Conservation (phyloP, 1,140 invertebrate genomes). For the Tribolium castaneum region DNA sequence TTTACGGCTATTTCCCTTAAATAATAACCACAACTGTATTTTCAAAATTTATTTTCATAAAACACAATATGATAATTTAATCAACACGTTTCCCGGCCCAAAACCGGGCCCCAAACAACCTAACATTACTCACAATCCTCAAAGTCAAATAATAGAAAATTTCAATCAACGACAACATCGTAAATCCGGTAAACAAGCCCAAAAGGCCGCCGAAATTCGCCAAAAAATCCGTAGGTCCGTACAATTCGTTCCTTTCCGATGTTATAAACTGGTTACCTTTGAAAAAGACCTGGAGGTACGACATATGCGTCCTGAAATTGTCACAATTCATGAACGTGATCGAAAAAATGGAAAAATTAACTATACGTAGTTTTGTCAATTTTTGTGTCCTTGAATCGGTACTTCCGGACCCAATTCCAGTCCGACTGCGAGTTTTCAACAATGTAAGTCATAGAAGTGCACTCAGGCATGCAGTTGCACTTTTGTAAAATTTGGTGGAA, state of each 20-base stretch:
- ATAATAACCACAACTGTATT: no score
- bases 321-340: not conserved
- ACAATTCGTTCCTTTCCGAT: constrained; percentile 71
- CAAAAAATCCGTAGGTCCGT: constrained; percentile 72
- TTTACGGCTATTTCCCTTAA: no score
- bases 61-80: not conserved
- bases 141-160: constrained; percentile 72
- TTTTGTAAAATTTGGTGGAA: not conserved
- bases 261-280: constrained; percentile 74
- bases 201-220: constrained; percentile 75
- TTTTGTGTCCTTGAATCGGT: not conserved
- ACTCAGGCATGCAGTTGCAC: constrained; percentile 69
- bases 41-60: not conserved
- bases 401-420: constrained; percentile 56
- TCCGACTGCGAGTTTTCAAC: constrained; percentile 70
- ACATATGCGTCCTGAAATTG: constrained; percentile 58
- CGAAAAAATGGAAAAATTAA: not conserved
- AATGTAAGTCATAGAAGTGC: constrained; percentile 73
- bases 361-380: constrained; percentile 8
- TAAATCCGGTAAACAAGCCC: constrained; percentile 75
- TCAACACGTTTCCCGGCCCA: constrained; percentile 49
- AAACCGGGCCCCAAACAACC: constrained; percentile 45
- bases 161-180: constrained; percentile 72
- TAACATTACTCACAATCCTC: constrained; percentile 63
- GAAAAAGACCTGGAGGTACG: constrained; percentile 68